These are phyloP conservation scores for Natator depressus DNA, from an alignment of 2,113 vertebrate genomes.

Conservation along the genomic window DNA sequence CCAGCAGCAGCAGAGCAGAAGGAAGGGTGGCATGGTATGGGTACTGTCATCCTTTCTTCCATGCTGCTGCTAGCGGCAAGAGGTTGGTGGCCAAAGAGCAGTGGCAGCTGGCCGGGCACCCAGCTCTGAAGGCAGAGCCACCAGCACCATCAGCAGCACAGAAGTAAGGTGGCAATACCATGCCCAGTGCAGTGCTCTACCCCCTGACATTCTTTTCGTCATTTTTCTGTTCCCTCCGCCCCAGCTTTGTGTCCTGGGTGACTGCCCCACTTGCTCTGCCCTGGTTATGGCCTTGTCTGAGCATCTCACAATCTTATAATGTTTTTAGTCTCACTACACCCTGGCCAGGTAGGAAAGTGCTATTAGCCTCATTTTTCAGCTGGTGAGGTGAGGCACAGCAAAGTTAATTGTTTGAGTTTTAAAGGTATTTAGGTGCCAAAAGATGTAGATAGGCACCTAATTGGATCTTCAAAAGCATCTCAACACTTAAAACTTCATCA, in stretches of 20 bases:
- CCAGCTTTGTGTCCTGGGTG: not conserved
- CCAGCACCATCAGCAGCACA: not conserved
- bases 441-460: not conserved
- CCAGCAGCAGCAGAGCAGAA: too few species aligned
- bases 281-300: not conserved
- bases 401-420: too few species aligned
- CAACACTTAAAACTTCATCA: too few species aligned
- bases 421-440: too few species aligned
- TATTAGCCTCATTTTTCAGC: too few species aligned
- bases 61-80: not conserved
- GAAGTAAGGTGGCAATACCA: not conserved
- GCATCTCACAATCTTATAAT: not conserved
- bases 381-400: too few species aligned
- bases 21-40: too few species aligned
- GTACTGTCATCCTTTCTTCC: not conserved
- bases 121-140: not conserved
- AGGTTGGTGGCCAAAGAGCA: not conserved
- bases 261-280: not conserved
- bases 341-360: too few species aligned
- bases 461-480: too few species aligned
- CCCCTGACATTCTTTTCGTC: not conserved
- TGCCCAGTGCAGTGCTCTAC: not conserved
- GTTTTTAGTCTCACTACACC: not conserved
- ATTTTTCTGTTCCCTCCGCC: not conserved
- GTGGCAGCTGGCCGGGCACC: not conserved